Base-by-base conservation (phyloP, 1,140 invertebrate species). In the Rhyacophila brunnea region DNA sequence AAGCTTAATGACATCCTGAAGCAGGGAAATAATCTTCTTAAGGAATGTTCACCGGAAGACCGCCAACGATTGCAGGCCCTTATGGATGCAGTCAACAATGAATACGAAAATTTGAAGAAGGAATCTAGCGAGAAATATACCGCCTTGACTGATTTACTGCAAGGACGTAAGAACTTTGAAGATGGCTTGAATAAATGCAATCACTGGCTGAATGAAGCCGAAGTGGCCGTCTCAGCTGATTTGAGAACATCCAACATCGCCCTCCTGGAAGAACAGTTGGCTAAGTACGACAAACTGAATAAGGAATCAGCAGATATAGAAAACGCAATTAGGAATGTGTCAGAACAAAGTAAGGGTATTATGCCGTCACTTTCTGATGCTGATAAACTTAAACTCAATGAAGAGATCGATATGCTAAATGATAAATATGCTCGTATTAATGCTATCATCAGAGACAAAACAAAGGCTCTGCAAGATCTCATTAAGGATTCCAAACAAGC, bases 171-270 rank as follows among this genome's bases (percentile, higher is more conserved):
- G 70, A 80, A 86, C 13, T 92, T 95, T 67, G 92, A 95, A 73
- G 84, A 81, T 49, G 87, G 91, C 57, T 79, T 92, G 40, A 87
- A 91, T 53, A 87, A 88, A 64, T 90, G 88, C 69, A 83, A 89
- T 61, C 85, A 90, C 61, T 95, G 92, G 92, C 77, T 94, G 14
- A 89, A 91, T 48, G 87, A 95, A 80, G 90, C 90, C 43, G 92
- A 95, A 77, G 89, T 91, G 6, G 86, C 90, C 10, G 85, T 90
- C 0, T 87, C 89, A 10, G 83, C 87, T 28, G 92, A 94, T 67
- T 72, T 94, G 2, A 80, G 89, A 45, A 85, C 87, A 15, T 84
- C 88, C 1, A 92, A 83, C 67, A 75, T 93, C 9, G 89, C 91
- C 62, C 81, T 93, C 0, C 73, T 95, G 20, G 87, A 92, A 72